Evolutionary conservation across 1,140 invertebrate genomes (phyloP).

Genomic region (Heliothis virescens): DNA sequence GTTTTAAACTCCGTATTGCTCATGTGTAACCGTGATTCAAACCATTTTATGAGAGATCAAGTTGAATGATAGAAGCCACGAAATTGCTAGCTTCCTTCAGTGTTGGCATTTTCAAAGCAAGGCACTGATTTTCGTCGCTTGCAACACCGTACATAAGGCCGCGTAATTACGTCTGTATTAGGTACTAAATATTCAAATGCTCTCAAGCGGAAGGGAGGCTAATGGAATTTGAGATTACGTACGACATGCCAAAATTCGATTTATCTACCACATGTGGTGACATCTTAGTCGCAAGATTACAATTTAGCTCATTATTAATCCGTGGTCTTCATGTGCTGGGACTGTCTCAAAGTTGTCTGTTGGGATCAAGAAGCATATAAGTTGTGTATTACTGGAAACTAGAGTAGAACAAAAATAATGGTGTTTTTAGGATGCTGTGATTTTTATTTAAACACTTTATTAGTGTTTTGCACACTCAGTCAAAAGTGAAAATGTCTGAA

Average conservation of each 20-base stretch:
- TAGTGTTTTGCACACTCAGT: too few relatives aligned
- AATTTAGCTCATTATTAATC: conserved; percentile 4
- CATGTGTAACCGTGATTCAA: not conserved
- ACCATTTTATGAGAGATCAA: not conserved
- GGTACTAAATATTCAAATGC: conserved; percentile 50
- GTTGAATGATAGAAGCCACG: conserved; percentile 19
- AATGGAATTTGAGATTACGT: conserved; percentile 55
- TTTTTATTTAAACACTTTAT: too few relatives aligned
- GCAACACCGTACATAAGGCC: conserved; percentile 20
- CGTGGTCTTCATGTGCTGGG: conserved; percentile 4
- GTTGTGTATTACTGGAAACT: too few relatives aligned
- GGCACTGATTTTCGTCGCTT: conserved; percentile 21
- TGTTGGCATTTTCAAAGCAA: not conserved
- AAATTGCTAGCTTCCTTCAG: conserved; percentile 18
- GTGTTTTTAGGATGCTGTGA: too few relatives aligned
- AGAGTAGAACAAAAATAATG: too few relatives aligned
- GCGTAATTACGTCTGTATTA: conserved; percentile 43
- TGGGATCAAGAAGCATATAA: not conserved
- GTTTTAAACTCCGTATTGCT: too few relatives aligned
- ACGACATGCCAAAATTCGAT: conserved; percentile 38
- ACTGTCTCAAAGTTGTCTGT: not conserved
- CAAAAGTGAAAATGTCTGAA: too few relatives aligned
- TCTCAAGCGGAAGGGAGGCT: conserved; percentile 39
- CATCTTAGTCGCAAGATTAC: conserved; percentile 23
- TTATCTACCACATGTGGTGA: conserved; percentile 38